Base-by-base conservation (phyloP, 2,113 vertebrate species). In the Cyphomyrus plagiostoma region DNA sequence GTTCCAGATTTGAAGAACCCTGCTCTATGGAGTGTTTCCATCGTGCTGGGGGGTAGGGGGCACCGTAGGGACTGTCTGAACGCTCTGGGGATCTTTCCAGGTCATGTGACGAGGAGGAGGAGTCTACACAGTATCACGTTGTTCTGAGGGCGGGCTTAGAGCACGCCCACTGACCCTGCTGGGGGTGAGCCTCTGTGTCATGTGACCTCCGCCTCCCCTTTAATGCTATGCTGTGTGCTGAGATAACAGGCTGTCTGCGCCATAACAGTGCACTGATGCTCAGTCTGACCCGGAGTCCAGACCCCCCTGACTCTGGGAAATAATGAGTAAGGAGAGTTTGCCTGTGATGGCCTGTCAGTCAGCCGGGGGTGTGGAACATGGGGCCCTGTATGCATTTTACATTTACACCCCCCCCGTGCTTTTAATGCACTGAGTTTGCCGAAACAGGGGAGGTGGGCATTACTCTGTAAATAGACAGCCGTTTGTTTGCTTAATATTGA, bases 61-160 rank as follows among this genome's bases (percentile, higher is more conserved):
- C 6, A 19, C 5, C 17, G 0, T n/a, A 87, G 26, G 85, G 85
- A 52, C 85, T 53, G 49, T 39, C 52, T 91, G 88, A 93, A 89
- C 90, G 93, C 17, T 91, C 91, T 92, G 95, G 80, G 89, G 95
- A 95, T 97, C 93, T 96, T 95, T 94, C 62, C 97, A 99, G 98
- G 96, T 98, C 97, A 94, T 96, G 93, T 97, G 98, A 97, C 94
- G 97, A 98, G 94, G 97, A 97, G 8, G 95, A 95, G 89, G 97
- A 96, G 91, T 93, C 96, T 91, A 94, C 96, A 83, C 93, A 97
- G 45, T 97, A 95, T 96, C 96, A 97, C 66, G 52, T 96, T 96
- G 92, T 97, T 95, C 96, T 97, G 95, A 93, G 95, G 97, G 95
- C 96, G 89, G 95, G 93, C 94, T 83, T 98, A 98, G 97, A 97